phyloP scores from a whole-genome alignment of 2,113 vertebrate genomes.

The Myrmecobius fasciatus region DNA sequence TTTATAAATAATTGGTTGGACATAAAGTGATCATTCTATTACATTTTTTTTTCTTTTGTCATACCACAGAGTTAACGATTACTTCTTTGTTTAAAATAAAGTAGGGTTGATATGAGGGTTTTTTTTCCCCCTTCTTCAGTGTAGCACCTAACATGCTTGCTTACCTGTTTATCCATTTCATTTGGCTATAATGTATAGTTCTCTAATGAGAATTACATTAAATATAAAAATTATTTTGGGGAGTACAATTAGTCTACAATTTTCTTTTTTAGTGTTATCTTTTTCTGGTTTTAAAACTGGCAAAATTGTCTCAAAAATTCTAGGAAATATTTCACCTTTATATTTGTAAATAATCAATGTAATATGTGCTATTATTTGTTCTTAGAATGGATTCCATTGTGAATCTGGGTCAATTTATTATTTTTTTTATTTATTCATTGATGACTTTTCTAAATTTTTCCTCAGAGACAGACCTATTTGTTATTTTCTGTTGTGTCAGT shows the following conservation, averaged over 20 bases:
- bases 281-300: neutral
- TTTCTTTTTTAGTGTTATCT: neutral
- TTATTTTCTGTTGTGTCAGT: neutral
- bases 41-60: neutral
- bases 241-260: neutral
- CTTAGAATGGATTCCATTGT: neutral
- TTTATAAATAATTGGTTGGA: neutral
- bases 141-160: neutral
- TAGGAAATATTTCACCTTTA: neutral
- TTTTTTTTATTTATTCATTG: neutral
- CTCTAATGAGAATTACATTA: neutral
- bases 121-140: neutral
- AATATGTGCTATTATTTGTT: neutral
- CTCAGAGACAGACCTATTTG: neutral
- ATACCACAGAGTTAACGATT: neutral
- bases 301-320: neutral
- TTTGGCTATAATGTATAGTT: neutral
- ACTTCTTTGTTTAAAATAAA: neutral
- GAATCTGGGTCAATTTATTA: neutral
- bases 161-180: neutral
- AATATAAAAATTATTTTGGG: neutral
- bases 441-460: neutral
- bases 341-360: neutral
- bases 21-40: neutral
- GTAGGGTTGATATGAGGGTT: too few relatives aligned